Base-by-base conservation (phyloP, 1,140 invertebrate species). In the Acyrthosiphon pisum region DNA sequence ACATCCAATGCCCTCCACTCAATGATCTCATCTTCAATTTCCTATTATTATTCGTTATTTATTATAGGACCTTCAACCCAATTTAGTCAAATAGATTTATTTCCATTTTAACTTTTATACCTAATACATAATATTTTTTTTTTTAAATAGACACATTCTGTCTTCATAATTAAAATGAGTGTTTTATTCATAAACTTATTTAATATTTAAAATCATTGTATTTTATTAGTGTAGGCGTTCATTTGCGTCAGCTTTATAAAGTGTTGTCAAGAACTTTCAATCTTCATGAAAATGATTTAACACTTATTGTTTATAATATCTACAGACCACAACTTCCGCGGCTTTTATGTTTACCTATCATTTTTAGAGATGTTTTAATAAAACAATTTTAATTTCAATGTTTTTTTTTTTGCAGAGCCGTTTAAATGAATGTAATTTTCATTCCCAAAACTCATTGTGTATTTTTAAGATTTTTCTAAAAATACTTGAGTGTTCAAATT, bases 21-120 rank as follows among this genome's bases (percentile, higher is more conserved):
- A 37, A 56, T 89, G 88, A 89, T 89, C 88, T 89, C 88, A 88
- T 88, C 46, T 88, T 88, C 87, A 35, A 88, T 50, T 88, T 88
- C 48, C 48, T 88, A 88, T 50, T n/a, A 48, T 48, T 88, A 88
- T 50, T 50, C 3, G 50, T 88, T 48, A 88, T 88, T 84, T 88
- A 88, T 88, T 48, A 35, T 44, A n/a, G 46, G 30, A 87, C 30
- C 44, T 86, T 44, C 60, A n/a, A 76, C 60, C 30, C 60, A n/a
- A 86, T 46, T 86, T 46, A 44, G 23, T 84, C 23, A 30, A 26
- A 76, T n/a, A 76, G 11, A 41, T 84, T 23, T 84, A 30, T 86
- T 46, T 26, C 11, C 41, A 46, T 46, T 44, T 41, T 30, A 46
- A 46, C 11, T 86, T 46, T 86, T 46, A 3, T 3, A n/a, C 30